phyloP scores from a whole-genome alignment of 2,888 invertebrate genomes.

The Drosophila atroscutellata region DNA sequence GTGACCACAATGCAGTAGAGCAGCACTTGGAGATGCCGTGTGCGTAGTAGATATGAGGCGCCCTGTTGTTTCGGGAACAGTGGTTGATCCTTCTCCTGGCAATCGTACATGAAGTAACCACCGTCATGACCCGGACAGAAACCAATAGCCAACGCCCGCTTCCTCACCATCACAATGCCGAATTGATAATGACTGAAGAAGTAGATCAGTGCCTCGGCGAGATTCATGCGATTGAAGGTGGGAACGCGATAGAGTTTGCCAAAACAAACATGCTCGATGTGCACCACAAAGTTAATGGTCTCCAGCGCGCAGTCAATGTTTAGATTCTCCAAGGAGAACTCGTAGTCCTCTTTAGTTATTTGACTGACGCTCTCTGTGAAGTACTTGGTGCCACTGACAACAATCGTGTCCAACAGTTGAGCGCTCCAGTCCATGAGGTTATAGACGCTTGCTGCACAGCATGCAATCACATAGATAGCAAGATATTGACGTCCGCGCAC shows the following conservation, averaged over 20 bases:
- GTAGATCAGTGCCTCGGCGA: conserved; percentile 87
- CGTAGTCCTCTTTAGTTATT: conserved; percentile 86
- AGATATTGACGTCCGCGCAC: conserved; percentile 88
- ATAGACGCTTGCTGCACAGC: conserved; percentile 87
- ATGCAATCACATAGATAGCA: conserved; percentile 87
- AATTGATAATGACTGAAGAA: conserved; percentile 87
- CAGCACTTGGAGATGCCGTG: conserved; percentile 87
- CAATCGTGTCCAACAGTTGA: conserved; percentile 88
- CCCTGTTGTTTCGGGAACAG: conserved; percentile 87
- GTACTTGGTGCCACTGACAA: conserved; percentile 87
- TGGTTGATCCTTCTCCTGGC: conserved; percentile 87
- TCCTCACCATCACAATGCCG: conserved; percentile 87
- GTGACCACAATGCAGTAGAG: conserved; percentile 88
- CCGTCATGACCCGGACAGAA: conserved; percentile 79
- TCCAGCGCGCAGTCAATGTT: conserved; percentile 86
- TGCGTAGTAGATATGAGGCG: conserved; percentile 87
- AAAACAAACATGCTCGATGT: conserved; percentile 87
- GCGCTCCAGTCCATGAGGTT: conserved; percentile 88
- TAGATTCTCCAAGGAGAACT: conserved; percentile 87
- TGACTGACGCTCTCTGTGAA: conserved; percentile 86
- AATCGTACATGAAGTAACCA: conserved; percentile 90
- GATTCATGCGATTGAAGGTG: conserved; percentile 86
- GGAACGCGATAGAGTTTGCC: conserved; percentile 87
- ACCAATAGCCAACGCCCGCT: conserved; percentile 87
- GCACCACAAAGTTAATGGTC: conserved; percentile 87